Evolutionary conservation across 2,113 vertebrate genomes (phyloP).

Genomic region (Gila orcuttii): DNA sequence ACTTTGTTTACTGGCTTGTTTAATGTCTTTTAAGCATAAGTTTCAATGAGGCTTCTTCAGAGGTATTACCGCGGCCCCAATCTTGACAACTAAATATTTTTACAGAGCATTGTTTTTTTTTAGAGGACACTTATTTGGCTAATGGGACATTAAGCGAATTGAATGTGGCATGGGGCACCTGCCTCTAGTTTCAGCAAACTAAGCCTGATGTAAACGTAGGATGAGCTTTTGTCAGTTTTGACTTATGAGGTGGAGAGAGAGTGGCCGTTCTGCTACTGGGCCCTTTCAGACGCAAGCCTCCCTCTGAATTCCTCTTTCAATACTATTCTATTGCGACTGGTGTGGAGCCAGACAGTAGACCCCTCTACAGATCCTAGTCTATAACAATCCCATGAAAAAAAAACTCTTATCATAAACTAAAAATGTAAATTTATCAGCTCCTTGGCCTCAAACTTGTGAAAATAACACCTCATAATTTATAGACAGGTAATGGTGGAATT

Average conservation of each 20-base stretch:
- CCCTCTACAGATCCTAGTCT: slow-evolving; percentile 56
- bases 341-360: slow-evolving; percentile 56
- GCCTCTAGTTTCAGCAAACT: slow-evolving; percentile 65
- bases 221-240: slow-evolving; percentile 72
- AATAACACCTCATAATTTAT: slow-evolving; percentile 59
- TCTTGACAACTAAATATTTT: slow-evolving; percentile 29
- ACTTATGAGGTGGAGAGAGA: slow-evolving; percentile 70
- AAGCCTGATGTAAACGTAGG: slow-evolving; percentile 70
- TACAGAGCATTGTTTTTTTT: slow-evolving; percentile 46
- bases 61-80: not conserved
- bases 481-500: slow-evolving; percentile 57
- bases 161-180: slow-evolving; percentile 63
- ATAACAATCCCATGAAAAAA: slow-evolving; percentile 43
- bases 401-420: slow-evolving; percentile 47
- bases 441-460: slow-evolving; percentile 46
- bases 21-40: not conserved
- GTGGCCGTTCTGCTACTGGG: slow-evolving; percentile 59
- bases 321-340: slow-evolving; percentile 54
- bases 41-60: slow-evolving; percentile 45
- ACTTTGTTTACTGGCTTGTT: slow-evolving; percentile 5
- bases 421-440: slow-evolving; percentile 62
- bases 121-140: slow-evolving; percentile 45
- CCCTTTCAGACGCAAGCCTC: slow-evolving; percentile 52
- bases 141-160: slow-evolving; percentile 66
- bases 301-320: slow-evolving; percentile 60